Evolutionary conservation across 2,797 vertebrate genomes (phyloP).

Genomic region (Cercopithecus petaurista): DNA sequence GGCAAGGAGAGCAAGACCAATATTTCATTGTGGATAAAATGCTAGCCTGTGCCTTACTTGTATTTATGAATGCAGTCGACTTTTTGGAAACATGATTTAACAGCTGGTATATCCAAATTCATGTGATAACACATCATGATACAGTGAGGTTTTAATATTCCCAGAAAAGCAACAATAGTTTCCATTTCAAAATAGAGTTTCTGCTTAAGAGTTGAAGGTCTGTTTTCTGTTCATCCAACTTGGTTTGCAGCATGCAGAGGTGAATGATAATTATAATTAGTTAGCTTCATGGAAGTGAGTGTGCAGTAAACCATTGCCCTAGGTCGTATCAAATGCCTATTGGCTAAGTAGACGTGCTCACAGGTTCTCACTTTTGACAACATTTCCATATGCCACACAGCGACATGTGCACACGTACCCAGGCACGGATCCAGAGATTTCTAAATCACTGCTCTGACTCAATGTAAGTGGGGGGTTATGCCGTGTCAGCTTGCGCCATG

Average conservation of each 20-base stretch:
- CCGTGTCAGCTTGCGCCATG: constrained; percentile 80
- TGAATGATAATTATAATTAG: constrained; percentile 31
- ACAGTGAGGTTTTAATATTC: constrained; percentile 36
- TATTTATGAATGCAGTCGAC: constrained; percentile 25
- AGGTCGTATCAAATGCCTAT: constrained; percentile 8
- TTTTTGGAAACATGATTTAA: constrained; percentile 58
- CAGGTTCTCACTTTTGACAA: constrained; percentile 59
- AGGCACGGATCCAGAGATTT: constrained; percentile 72
- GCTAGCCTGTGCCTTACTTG: constrained; percentile 39
- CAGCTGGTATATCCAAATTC: constrained; percentile 46
- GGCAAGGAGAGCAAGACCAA: not conserved
- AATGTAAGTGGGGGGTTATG: constrained; percentile 71
- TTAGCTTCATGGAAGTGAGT: not conserved
- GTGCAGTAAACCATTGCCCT: constrained; percentile 8
- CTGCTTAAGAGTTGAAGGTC: constrained; percentile 50
- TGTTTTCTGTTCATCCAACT: constrained; percentile 48
- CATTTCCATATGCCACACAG: constrained; percentile 66
- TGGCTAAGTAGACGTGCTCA: constrained; percentile 42
- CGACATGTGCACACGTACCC: constrained; percentile 63
- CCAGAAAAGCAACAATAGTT: constrained; percentile 51
- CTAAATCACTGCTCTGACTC: constrained; percentile 74
- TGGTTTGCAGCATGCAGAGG: constrained; percentile 39
- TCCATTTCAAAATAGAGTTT: constrained; percentile 59
- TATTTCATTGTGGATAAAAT: constrained; percentile 32
- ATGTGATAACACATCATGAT: constrained; percentile 45